Evolutionary conservation across 2,113 vertebrate species (phyloP).

Genomic region (Nestor notabilis): DNA sequence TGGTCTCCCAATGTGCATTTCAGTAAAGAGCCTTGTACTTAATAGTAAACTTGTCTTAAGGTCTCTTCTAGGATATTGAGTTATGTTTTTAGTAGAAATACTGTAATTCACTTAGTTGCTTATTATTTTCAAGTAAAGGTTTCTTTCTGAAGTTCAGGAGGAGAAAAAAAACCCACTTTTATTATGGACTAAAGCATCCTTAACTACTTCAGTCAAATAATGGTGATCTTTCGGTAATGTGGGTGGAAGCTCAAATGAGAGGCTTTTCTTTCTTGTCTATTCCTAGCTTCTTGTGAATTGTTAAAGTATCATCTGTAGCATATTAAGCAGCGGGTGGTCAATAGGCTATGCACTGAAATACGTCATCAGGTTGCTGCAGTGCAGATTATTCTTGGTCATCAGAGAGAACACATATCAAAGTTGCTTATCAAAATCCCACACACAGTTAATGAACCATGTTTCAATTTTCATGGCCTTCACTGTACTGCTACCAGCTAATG

Average conservation of each 20-base stretch:
- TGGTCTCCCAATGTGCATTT: not conserved
- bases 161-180: not conserved
- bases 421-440: not conserved
- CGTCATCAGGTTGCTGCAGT: not conserved
- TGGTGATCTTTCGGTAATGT: not conserved
- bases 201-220: not conserved
- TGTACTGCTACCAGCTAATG: not conserved
- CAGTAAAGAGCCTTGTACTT: not conserved
- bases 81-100: not conserved
- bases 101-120: not conserved
- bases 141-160: not conserved
- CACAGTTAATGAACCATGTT: constrained; percentile 2
- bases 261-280: not conserved
- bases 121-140: not conserved
- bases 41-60: not conserved
- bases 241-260: not conserved
- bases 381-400: constrained; percentile 4
- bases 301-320: not conserved
- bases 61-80: not conserved
- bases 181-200: not conserved
- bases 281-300: not conserved
- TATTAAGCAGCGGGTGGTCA: constrained; percentile 38
- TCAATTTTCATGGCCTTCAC: not conserved
- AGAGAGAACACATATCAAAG: not conserved
- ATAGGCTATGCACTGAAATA: constrained; percentile 6